A percentile compares a stretch with the other conserved stretches of the same genome.
Conservation (phyloP, 2,888 invertebrate genomes). For the Lycophotia porphyrea region DNA sequence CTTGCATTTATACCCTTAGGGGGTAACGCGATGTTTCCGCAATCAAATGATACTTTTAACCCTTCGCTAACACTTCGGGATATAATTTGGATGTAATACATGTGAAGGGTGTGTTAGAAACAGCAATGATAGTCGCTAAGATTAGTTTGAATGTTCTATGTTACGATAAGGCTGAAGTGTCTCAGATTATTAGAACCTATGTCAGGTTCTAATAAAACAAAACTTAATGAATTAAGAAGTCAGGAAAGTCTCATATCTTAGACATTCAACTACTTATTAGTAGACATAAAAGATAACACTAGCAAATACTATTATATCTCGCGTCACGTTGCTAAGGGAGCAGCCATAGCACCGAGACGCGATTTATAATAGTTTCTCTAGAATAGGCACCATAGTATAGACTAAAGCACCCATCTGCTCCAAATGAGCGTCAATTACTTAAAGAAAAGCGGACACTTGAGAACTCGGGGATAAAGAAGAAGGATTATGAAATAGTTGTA, state of each 20-base stretch:
- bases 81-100: conserved; percentile 43
- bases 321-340: too few relatives aligned
- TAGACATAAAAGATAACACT: conserved; percentile 3
- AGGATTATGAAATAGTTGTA: conserved; percentile 53
- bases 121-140: not conserved
- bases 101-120: conserved; percentile 6
- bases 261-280: not conserved
- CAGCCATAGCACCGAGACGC: not conserved
- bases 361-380: conserved; percentile 34
- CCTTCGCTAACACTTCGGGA: conserved; percentile 24
- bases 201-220: not conserved
- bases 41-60: conserved; percentile 49
- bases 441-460: conserved; percentile 42
- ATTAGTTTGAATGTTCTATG: not conserved
- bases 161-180: not conserved
- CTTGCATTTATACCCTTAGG: conserved; percentile 42
- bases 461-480: conserved; percentile 33
- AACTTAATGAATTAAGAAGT: not conserved
- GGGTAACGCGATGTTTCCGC: conserved; percentile 43
- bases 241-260: not conserved
- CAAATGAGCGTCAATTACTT: conserved; percentile 59
- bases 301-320: conserved; percentile 7
- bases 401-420: conserved; percentile 33
- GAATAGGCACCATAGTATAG: conserved; percentile 34
- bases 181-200: too few relatives aligned